A percentile compares a stretch with the other conserved stretches of the same genome.
These are phyloP conservation scores for Archilochus colubris DNA, from an alignment of 2,113 vertebrate genomes.

Conservation along the genomic window DNA sequence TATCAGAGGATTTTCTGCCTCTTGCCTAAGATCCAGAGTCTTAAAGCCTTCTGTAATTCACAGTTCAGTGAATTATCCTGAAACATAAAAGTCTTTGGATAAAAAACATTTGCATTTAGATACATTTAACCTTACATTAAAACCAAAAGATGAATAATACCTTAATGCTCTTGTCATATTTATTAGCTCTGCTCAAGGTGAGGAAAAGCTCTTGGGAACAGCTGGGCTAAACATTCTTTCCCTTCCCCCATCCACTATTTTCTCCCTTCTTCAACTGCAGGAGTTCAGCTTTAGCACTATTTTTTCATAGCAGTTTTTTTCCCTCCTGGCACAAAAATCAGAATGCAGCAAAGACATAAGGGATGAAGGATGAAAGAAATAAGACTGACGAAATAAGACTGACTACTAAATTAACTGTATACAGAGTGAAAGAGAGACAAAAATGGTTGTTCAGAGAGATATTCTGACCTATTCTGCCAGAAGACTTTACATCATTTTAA, in stretches of 20 bases:
- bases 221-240: not conserved
- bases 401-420: slow-evolving; percentile 52
- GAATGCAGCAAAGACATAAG: slow-evolving; percentile 47
- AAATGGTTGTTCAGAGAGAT: not conserved
- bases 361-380: slow-evolving; percentile 61
- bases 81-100: slow-evolving; percentile 43
- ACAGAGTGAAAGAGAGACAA: not conserved
- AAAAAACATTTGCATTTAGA: slow-evolving; percentile 65
- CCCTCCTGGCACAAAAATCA: slow-evolving; percentile 21
- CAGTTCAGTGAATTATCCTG: slow-evolving; percentile 39
- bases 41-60: slow-evolving; percentile 34
- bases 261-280: not conserved
- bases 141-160: slow-evolving; percentile 55
- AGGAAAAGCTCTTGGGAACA: slow-evolving; percentile 42
- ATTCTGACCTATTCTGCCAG: not conserved
- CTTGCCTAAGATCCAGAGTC: not conserved
- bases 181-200: slow-evolving; percentile 56
- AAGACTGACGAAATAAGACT: slow-evolving; percentile 59
- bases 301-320: slow-evolving; percentile 12
- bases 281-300: not conserved
- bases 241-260: not conserved
- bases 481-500: not conserved
- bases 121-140: slow-evolving; percentile 62
- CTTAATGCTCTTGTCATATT: slow-evolving; percentile 49
- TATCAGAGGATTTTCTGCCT: slow-evolving; percentile 8